A percentile compares a stretch with the other conserved stretches of the same genome.
These are phyloP conservation scores for Damaliscus lunatus DNA, from an alignment of 2,113 vertebrate species.

Conservation along the genomic window DNA sequence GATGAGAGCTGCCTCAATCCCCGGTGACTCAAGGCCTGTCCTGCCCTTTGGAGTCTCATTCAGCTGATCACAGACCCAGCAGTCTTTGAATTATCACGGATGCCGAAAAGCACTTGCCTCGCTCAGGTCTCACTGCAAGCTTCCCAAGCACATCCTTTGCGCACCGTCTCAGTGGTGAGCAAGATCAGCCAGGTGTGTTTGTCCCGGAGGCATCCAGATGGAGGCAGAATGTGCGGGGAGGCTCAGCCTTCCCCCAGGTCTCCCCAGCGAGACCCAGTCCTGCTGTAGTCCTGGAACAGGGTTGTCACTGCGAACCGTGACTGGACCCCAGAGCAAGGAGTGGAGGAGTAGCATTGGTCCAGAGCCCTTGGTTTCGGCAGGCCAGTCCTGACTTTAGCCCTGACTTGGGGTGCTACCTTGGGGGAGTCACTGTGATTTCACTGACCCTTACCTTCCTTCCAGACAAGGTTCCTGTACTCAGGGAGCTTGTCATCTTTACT, in stretches of 20 bases:
- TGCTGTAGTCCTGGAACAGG: background rate
- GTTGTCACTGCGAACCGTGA: background rate
- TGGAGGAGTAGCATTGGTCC: background rate
- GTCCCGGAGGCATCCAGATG: background rate
- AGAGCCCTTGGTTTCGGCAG: background rate
- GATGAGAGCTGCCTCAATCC: accelerated
- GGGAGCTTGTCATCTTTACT: background rate
- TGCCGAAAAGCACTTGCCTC: background rate
- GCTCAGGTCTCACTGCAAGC: background rate
- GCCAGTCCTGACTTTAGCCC: background rate
- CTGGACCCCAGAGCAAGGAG: background rate
- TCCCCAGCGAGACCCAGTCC: background rate
- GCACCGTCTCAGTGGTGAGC: accelerated
- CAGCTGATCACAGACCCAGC: background rate
- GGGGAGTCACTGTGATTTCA: no score
- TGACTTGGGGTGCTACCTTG: no score
- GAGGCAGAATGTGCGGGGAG: no score
- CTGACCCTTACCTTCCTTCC: background rate
- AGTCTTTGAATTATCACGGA: background rate
- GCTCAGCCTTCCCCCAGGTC: background rate
- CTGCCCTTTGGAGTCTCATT: background rate
- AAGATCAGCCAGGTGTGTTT: background rate
- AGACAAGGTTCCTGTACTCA: background rate
- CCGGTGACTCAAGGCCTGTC: background rate
- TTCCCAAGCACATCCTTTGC: background rate